A percentile compares a stretch with the other conserved stretches of the same genome.
Evolutionary conservation across 92 coral and sea anemone genomes (phyloP).

Genomic region (Diadumene lineata): DNA sequence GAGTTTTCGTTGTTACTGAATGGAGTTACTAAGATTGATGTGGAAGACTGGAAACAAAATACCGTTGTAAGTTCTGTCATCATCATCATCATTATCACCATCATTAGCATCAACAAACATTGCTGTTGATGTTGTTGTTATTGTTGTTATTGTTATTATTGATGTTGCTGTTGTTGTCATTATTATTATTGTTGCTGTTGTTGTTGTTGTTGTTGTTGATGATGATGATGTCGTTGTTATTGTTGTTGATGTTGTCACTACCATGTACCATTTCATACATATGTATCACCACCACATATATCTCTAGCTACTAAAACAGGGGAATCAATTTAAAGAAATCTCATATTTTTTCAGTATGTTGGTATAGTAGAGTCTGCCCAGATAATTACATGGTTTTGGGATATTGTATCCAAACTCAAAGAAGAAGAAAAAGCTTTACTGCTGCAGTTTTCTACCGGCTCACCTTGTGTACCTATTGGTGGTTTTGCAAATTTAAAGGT

Average conservation of each 20-base stretch:
- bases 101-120: neutral
- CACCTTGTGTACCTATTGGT: conserved; percentile 91
- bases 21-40: conserved; percentile 86
- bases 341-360: conserved; percentile 33
- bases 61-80: conserved; percentile 54
- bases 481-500: conserved; percentile 92
- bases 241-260: neutral
- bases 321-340: too few relatives aligned
- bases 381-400: conserved; percentile 88
- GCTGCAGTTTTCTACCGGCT: conserved; percentile 88
- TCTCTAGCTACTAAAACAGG: too few relatives aligned
- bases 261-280: neutral
- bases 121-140: neutral
- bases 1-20: conserved; percentile 88
- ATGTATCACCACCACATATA: neutral
- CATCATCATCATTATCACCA: neutral
- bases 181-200: too few relatives aligned
- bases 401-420: conserved; percentile 65
- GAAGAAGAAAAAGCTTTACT: conserved; percentile 94
- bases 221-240: neutral
- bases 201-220: neutral
- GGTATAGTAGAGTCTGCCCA: conserved; percentile 28
- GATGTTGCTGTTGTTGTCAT: neutral
- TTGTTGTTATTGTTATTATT: too few relatives aligned
- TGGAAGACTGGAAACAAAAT: conserved; percentile 79